Percentiles rank a stretch among this genome's conserved stretches.
These are phyloP conservation scores for Streblospio benedicti DNA, from an alignment of 1,140 invertebrate species.

Conservation along the genomic window DNA sequence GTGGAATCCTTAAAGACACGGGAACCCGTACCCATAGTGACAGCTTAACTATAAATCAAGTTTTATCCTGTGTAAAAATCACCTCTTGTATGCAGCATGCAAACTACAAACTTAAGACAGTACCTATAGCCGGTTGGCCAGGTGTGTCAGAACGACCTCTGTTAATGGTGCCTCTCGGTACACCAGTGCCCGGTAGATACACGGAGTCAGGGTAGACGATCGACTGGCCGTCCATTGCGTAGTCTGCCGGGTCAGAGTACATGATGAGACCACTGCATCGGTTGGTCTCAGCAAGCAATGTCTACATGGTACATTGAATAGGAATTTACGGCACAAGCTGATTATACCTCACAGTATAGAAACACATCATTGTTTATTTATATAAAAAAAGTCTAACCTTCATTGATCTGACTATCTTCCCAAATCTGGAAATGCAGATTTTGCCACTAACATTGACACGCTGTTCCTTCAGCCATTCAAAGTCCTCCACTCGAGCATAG, in stretches of 20 bases:
- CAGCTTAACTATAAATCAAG: no score
- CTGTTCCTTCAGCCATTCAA: conserved; percentile 35
- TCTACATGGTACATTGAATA: no score
- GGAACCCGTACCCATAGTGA: no score
- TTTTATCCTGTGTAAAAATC: no score
- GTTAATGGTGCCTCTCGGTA: conserved; percentile 36
- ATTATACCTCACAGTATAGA: no score
- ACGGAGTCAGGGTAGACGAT: conserved; percentile 49
- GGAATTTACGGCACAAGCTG: no score
- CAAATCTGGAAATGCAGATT: conserved; percentile 50
- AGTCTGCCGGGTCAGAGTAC: conserved; percentile 51
- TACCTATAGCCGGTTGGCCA: conserved; percentile 48
- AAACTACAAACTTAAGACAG: no score
- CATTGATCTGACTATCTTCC: conserved; percentile 50
- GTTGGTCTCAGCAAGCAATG: conserved; percentile 40
- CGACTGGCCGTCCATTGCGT: conserved; percentile 28
- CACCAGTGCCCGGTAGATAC: conserved; percentile 49
- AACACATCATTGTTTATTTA: no score
- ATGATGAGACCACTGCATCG: conserved; percentile 47
- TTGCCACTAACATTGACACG: conserved; percentile 43
- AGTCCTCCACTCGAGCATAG: conserved; percentile 50
- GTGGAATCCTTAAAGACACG: no score
- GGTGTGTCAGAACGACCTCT: conserved; percentile 50
- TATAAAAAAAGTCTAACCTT: no score
- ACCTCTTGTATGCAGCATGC: no score